Evolutionary conservation across 92 coral and sea anemone genomes (phyloP), one percentile per base, ranked within the genome.

Genomic region (Parazoanthus darwini): DNA sequence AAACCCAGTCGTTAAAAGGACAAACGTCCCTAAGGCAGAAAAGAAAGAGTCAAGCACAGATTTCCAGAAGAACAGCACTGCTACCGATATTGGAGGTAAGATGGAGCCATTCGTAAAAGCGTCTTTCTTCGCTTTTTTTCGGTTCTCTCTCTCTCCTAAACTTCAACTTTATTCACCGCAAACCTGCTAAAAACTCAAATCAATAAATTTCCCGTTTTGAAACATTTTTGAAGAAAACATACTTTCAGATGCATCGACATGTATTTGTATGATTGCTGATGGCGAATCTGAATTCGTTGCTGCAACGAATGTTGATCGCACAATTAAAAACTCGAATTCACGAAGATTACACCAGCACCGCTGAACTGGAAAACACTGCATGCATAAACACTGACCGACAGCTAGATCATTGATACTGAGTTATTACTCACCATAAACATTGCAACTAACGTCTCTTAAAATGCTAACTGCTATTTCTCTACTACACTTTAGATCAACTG

Each of bases 1-100:
- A 89, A 94, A 96, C 85, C 99, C 99, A 6, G 88, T 97, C 63
- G 97, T 97, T 0, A 97, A 97, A 87, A 89, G 93, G 79, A 89
- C 98, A 22, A 94, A 94, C 59, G 94, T 97, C 15, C 94, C 99
- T 36, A 86, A 88, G 79, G 91, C 92, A 73, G 98, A 92, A 36
- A 92, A 92, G 63, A 94, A 97, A 86, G 84, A 90, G 42, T 92
- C 94, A 39, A 93, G 92, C 48, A 90, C 88, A 86, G 83, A 90
- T 65, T 93, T 94, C 87, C 98, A 96, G 85, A 93, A 86, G 80
- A 97, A 89, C 65, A 80, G 79, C 78, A 85, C 95, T 2, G 35
- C 93, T 4, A 82, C 86, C 10, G 39, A 59, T 38, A 18, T 89
- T 38, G 59, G 68, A 42, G 88, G 86, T 80, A 80, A 26, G 4